Evolutionary conservation across 1,140 invertebrate genomes (phyloP).

Genomic region (Protaetia brevitarsis): DNA sequence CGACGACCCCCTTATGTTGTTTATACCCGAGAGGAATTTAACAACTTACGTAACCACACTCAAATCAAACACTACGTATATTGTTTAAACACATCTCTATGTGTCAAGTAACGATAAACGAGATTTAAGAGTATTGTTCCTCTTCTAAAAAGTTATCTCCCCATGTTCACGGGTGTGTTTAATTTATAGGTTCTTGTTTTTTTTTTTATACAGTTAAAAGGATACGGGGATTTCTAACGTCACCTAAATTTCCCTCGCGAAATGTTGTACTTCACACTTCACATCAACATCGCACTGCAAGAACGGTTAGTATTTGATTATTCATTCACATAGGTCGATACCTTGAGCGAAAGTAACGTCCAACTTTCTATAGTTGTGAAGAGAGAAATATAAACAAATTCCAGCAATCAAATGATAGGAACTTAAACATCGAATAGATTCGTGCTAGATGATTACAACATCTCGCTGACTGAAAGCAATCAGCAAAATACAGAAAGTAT

Average conservation of each 20-base stretch:
- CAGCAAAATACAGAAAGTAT: too few species aligned
- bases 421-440: background rate
- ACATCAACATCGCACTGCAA: too few species aligned
- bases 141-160: background rate
- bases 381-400: background rate
- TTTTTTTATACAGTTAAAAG: background rate
- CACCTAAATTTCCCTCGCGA: too few species aligned
- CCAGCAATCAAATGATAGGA: background rate
- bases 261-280: too few species aligned
- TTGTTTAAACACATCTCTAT: background rate
- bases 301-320: too few species aligned
- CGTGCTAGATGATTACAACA: background rate
- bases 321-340: background rate
- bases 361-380: background rate
- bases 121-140: background rate
- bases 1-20: constrained; percentile 26
- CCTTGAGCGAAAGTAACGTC: background rate
- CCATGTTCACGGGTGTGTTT: background rate
- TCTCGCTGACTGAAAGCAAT: too few species aligned
- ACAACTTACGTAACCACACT: constrained; percentile 25
- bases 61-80: constrained; percentile 20
- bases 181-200: background rate
- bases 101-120: background rate
- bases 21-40: constrained; percentile 25
- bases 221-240: too few species aligned